phyloP scores from a whole-genome alignment of 2,888 invertebrate species.

The Trichogramma dendrolimi region DNA sequence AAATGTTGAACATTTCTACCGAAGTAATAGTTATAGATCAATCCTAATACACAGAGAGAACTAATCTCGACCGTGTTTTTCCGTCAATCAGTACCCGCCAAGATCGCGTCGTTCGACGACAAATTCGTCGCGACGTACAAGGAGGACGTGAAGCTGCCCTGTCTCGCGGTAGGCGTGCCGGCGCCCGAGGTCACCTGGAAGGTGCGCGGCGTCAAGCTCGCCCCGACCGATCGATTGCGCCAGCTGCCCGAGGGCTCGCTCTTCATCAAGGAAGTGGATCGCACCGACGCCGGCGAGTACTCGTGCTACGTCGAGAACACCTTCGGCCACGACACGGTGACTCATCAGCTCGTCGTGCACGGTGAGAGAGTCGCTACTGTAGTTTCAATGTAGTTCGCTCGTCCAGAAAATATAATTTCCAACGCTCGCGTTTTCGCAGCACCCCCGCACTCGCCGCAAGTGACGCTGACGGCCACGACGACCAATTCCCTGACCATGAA shows the following conservation, averaged over 20 bases:
- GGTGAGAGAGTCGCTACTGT: constrained; percentile 54
- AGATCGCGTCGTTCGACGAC: constrained; percentile 91
- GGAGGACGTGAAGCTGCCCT: constrained; percentile 86
- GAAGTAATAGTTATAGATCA: too few relatives aligned
- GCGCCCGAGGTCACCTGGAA: constrained; percentile 87
- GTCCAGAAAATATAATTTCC: not conserved
- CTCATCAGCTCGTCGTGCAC: constrained; percentile 82
- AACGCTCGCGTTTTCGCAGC: constrained; percentile 49
- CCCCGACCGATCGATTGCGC: constrained; percentile 75
- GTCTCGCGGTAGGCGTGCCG: constrained; percentile 87
- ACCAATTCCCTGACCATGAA: constrained; percentile 72
- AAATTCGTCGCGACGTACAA: constrained; percentile 89
- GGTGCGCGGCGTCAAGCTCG: constrained; percentile 68
- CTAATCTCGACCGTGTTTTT: too few relatives aligned
- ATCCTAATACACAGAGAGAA: too few relatives aligned
- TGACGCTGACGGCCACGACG: constrained; percentile 70
- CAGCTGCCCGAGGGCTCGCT: constrained; percentile 86
- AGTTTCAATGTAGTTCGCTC: not conserved
- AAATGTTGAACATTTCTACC: too few relatives aligned
- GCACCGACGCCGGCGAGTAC: constrained; percentile 90
- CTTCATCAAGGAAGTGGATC: constrained; percentile 82
- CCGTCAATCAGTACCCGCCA: constrained; percentile 71
- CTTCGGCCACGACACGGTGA: constrained; percentile 88
- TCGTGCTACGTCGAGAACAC: constrained; percentile 89
- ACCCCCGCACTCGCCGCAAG: constrained; percentile 73